These are phyloP conservation scores for Nylanderia fulva DNA, from an alignment of 1,140 invertebrate species.

Conservation along the genomic window DNA sequence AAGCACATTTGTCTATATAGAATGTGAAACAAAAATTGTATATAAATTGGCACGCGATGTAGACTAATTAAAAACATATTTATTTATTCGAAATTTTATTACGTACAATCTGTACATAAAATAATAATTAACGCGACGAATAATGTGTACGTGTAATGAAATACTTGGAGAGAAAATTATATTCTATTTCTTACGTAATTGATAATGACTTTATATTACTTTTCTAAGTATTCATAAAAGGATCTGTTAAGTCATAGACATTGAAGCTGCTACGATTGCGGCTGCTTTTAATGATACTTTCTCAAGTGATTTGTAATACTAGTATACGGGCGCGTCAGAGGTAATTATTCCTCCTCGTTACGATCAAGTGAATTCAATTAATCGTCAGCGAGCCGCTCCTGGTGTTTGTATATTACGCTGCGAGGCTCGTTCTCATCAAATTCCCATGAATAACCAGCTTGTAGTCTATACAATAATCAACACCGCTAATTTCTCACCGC, in stretches of 20 bases:
- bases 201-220: constrained; percentile 4
- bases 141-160: neutral
- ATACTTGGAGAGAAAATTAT: neutral
- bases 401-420: constrained; percentile 42
- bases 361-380: constrained; percentile 75
- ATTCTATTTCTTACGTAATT: constrained; percentile 13
- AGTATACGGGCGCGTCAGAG: constrained; percentile 73
- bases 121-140: neutral
- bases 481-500: constrained; percentile 45
- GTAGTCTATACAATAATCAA: constrained; percentile 56
- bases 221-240: constrained; percentile 42
- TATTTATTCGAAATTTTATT: neutral
- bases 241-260: constrained; percentile 26
- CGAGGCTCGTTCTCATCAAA: constrained; percentile 59
- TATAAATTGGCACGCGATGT: too few relatives aligned
- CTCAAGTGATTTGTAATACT: constrained; percentile 70
- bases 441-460: constrained; percentile 67
- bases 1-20: neutral
- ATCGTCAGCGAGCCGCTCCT: constrained; percentile 60
- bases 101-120: neutral
- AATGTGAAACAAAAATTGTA: neutral
- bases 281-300: constrained; percentile 67
- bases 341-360: constrained; percentile 75
- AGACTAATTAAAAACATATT: neutral
- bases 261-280: constrained; percentile 49